Percentiles rank a stretch among this genome's conserved stretches.
Conservation (phyloP, 2,113 vertebrate species). For the Myanophis thanlyinensis region DNA sequence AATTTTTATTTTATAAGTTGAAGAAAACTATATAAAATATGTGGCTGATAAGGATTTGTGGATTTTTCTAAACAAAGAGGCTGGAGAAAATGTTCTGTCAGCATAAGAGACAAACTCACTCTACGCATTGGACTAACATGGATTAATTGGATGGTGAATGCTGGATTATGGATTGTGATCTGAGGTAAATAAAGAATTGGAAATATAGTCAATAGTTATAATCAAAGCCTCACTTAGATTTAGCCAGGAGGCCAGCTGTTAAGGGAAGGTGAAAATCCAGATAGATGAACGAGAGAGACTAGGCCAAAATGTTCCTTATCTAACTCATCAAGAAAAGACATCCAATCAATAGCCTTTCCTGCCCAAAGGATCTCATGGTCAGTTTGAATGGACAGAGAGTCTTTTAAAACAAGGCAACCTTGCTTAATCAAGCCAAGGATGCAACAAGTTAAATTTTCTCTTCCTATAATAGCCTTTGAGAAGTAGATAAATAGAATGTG, state of each 20-base stretch:
- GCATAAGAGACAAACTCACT: neutral
- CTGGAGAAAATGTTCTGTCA: neutral
- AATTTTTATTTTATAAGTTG: neutral
- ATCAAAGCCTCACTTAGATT: neutral
- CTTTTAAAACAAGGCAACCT: neutral
- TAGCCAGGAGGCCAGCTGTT: neutral
- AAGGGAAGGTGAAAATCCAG: neutral
- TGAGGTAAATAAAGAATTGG: neutral
- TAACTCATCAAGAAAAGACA: neutral
- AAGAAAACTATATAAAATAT: neutral
- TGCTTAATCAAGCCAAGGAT: neutral
- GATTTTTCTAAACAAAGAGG: neutral
- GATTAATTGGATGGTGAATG: neutral
- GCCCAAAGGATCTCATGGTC: neutral
- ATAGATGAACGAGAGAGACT: neutral
- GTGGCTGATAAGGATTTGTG: neutral
- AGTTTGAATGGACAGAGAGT: neutral
- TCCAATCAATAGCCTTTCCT: neutral
- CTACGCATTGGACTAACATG: neutral
- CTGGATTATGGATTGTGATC: neutral
- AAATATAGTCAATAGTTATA: neutral
- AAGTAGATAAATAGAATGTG: neutral
- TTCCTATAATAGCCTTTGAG: neutral
- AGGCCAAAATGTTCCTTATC: neutral
- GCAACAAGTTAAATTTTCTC: neutral